Base-by-base conservation (phyloP, 2,888 invertebrate species). In the Amphipyra tragopoginis region DNA sequence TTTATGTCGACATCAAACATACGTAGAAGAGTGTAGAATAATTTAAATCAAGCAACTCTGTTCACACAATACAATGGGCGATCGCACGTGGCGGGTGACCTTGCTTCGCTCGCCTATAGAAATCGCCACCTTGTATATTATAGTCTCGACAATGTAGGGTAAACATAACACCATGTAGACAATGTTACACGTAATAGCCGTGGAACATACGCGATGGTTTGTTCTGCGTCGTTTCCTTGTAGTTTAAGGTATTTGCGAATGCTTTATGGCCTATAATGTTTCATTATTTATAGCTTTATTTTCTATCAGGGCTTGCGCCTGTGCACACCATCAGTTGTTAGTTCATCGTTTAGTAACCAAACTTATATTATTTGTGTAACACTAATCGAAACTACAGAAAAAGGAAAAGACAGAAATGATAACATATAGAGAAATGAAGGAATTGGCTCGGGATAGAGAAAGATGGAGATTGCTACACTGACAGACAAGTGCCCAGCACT, bases 21-120 rank as follows among this genome's bases (percentile, higher is more conserved):
- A 47, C 34, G 57, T 51, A 58, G 51, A 79, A 65, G 55, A 69
- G 63, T 70, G 50, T 73, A 61, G 58, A 77, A 71, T 65, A 66
- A 65, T 81, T 76, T 72, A 75, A 69, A 76, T 80, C 69, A 72
- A 76, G 64, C 77, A 69, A 75, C 75, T 77, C 50, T 65, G 72
- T 78, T 77, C 78, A 78, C 79, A 80, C 79, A 75, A 79, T 70
- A 85, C 85, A 86, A 86, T 85, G 79, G 77, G 15, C 59, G 73
- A 77, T 73, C 84, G 89, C 92, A 90, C 91, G 91, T 88, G 87
- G 87, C 86, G 68, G 52, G 65, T 80, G 92, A 90, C 91, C 92
- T 91, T 91, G 91, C 75, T 73, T 67, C 77, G 77, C 70, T 77
- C 67, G 74, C 66, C 66, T 72, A 79, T 81, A 81, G 80, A 83